Evolutionary conservation across 2,113 vertebrate species (phyloP).

Genomic region (Leuciscus idus): DNA sequence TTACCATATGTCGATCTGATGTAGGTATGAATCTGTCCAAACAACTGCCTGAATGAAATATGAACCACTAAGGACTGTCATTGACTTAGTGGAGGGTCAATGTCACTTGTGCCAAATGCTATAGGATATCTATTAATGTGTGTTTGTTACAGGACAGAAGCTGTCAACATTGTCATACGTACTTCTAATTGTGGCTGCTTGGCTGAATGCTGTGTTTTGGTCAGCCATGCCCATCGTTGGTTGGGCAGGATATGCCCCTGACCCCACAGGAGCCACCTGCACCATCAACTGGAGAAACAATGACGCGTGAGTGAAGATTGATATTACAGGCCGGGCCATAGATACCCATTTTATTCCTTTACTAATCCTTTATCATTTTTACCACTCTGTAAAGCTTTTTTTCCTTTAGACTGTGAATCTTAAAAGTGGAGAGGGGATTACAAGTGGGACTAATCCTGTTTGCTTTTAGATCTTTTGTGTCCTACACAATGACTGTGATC

Average conservation of each 20-base stretch:
- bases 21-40: conserved; percentile 76
- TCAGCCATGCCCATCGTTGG: conserved; percentile 88
- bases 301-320: conserved; percentile 79
- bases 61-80: not conserved
- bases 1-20: conserved; percentile 89
- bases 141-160: conserved; percentile 80
- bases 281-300: conserved; percentile 96
- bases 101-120: not conserved
- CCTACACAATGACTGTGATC: conserved; percentile 95
- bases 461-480: conserved; percentile 89
- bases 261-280: conserved; percentile 95
- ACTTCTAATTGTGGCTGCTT: conserved; percentile 85
- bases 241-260: conserved; percentile 93
- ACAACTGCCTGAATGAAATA: not conserved
- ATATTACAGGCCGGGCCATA: not conserved
- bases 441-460: not conserved
- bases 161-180: conserved; percentile 83
- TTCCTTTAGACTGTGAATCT: not conserved
- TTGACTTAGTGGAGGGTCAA: not conserved
- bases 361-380: not conserved
- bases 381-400: not conserved
- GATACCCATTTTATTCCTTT: not conserved
- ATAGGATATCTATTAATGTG: conserved; percentile 5
- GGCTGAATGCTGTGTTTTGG: conserved; percentile 96
- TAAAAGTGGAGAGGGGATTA: not conserved